Conservation (phyloP, 2,888 invertebrate species). For the Elysia crispata region DNA sequence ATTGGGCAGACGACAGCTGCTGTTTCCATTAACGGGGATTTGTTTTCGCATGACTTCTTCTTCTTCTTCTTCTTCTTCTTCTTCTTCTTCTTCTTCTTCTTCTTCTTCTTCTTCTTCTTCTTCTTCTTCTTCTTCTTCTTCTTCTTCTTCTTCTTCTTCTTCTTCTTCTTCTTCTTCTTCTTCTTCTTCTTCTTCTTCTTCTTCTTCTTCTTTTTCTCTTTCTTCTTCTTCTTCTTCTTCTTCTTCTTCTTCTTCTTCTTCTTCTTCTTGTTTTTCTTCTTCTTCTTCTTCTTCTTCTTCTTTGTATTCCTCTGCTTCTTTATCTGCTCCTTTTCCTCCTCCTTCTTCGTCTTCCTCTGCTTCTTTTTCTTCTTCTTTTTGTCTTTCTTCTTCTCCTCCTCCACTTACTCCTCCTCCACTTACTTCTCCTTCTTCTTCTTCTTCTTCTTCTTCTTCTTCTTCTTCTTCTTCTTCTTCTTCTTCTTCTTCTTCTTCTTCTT, state of each 20-base stretch:
- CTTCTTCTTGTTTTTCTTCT: slow-evolving; percentile 9
- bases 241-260: slow-evolving; percentile 1
- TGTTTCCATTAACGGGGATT: no score
- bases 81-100: background rate
- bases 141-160: background rate
- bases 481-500: slow-evolving; percentile 24
- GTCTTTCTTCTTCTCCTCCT: no score
- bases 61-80: background rate
- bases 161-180: background rate
- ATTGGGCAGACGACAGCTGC: no score
- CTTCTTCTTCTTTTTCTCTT: background rate
- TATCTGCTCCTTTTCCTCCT: background rate
- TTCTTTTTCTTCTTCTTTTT: no score
- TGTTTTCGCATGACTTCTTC: background rate
- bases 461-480: background rate
- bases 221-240: background rate
- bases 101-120: background rate
- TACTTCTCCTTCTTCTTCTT: slow-evolving; percentile 16
- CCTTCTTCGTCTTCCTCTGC: slow-evolving; percentile 27
- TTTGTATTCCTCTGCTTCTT: background rate
- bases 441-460: background rate
- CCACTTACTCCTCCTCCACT: no score
- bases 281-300: background rate
- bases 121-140: background rate
- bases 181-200: background rate